Conservation (phyloP, 1,140 invertebrate genomes). For the Drosophila pectinifera region DNA sequence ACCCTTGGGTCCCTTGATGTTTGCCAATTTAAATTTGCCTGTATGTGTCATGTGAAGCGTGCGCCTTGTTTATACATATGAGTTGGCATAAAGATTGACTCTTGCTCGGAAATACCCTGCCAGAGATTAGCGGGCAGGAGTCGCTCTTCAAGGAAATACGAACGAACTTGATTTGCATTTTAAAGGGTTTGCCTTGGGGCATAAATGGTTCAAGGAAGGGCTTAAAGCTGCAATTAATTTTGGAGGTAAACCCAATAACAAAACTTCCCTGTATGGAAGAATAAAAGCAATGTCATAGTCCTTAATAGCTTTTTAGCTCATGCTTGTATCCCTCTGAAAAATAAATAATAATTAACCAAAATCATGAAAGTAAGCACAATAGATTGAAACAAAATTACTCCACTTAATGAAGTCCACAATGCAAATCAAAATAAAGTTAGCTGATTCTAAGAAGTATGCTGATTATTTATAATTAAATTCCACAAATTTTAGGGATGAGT, state of each 20-base stretch:
- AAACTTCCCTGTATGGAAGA: no score
- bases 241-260: no score
- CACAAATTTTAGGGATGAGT: no score
- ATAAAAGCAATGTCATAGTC: no score
- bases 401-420: no score
- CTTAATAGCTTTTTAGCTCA: no score
- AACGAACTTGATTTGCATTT: not conserved
- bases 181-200: not conserved
- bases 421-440: not conserved
- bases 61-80: conserved; percentile 18
- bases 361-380: no score
- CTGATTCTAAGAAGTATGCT: no score
- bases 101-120: conserved; percentile 25
- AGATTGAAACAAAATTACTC: no score
- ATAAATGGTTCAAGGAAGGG: not conserved
- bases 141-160: not conserved
- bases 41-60: conserved; percentile 10
- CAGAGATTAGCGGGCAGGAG: not conserved
- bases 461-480: not conserved
- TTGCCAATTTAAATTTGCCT: conserved; percentile 49
- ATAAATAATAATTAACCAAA: no score
- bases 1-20: conserved; percentile 36
- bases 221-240: not conserved
- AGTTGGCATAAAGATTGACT: conserved; percentile 44
- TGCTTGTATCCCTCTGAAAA: no score